Base-by-base conservation (phyloP, 1,140 invertebrate genomes). In the Ridgeia piscesae region DNA sequence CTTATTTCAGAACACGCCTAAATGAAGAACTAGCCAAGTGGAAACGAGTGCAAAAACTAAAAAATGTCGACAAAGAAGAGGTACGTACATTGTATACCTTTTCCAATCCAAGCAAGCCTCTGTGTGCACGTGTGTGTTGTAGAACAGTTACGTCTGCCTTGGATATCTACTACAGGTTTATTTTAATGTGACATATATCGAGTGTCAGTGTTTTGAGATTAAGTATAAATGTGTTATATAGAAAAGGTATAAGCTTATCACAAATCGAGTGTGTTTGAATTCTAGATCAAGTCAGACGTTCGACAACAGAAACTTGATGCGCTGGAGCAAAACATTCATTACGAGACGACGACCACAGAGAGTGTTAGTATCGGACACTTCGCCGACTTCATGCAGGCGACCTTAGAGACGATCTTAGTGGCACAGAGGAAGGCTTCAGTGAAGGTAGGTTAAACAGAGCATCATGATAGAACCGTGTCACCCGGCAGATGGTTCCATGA, bases 1-100 rank as follows among this genome's bases (percentile, higher is more conserved):
- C n/a, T 42, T 1, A 27, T n/a, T 91, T 91, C n/a, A 92, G 92
- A 48, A 89, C 35, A 33, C 77, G 92, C 33, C 34, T 92, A 92
- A 50, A 92, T n/a, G 42, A 92, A 33, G 92, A 92, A 35, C 33
- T 92, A 91, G 89, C 92, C 17, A 92, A 48, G 27, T 34, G 89
- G 33, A 92, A 92, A 58, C 42, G 77, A 33, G 89, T 91, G 33
- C 34, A 92, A 33, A 92, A 92, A 88, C 35, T 77, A 77, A 77
- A 77, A 77, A 77, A 92, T 17, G 90, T 92, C 42, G 42, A 88
- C 92, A 92, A 91, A 48, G 35, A 92, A 91, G 92, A 92, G 89
- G 92, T 92, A 31, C 33, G 92, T 34, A 89, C 14, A 34, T 89
- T 89, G 42, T 42, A n/a, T n/a, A n/a, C 42, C 4, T 42, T 4